Percentiles rank a stretch among this genome's conserved stretches.
phyloP scores from a whole-genome alignment of 2,888 invertebrate genomes.

The Pherbina coryleti region DNA sequence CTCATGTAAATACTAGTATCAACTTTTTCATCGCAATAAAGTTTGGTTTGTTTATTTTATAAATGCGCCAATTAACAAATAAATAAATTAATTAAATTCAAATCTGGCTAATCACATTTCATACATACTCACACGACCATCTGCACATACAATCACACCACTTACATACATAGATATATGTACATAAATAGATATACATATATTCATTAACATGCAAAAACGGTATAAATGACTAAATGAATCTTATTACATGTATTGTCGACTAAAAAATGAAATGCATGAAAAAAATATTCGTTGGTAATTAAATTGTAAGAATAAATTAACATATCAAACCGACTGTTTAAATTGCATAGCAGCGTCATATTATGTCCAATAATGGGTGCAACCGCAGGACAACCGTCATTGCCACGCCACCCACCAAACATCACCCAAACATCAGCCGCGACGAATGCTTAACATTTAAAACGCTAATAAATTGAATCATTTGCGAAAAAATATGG shows the following conservation, averaged over 20 bases:
- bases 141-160: background rate
- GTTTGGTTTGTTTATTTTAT: background rate
- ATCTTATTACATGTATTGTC: conserved; percentile 10
- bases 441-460: background rate
- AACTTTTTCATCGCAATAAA: background rate
- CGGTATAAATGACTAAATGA: conserved; percentile 31
- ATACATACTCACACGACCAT: background rate
- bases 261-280: background rate
- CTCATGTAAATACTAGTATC: background rate
- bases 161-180: background rate
- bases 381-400: background rate
- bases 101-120: conserved; percentile 28
- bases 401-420: background rate
- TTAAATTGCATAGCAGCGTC: conserved; percentile 25
- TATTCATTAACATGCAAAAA: conserved; percentile 21
- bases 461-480: conserved; percentile 35
- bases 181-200: too few species aligned
- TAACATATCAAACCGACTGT: conserved; percentile 33
- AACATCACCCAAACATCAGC: background rate
- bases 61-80: conserved; percentile 10
- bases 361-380: background rate
- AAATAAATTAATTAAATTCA: conserved; percentile 34
- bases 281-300: conserved; percentile 18
- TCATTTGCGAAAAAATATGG: conserved; percentile 23
- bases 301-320: conserved; percentile 43